Evolutionary conservation across 2,113 vertebrate genomes (phyloP).

Genomic region (Dipodomys ordii): DNA sequence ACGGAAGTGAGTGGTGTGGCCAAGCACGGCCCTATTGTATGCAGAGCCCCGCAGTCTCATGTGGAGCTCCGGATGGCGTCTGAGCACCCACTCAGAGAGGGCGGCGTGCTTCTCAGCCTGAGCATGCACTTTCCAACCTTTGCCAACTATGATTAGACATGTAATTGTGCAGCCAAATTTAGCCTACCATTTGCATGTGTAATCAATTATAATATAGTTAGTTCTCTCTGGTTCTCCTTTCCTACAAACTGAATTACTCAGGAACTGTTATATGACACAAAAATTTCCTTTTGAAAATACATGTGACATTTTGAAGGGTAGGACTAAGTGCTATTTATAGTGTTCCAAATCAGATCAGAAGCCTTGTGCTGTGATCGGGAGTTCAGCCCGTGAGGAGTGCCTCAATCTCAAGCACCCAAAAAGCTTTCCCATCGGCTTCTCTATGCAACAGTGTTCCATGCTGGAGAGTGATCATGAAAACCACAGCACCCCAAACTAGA

Average conservation of each 20-base stretch:
- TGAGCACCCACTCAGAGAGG: neutral
- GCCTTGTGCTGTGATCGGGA: slow-evolving; percentile 50
- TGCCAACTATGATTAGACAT: slow-evolving; percentile 48
- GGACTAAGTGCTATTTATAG: slow-evolving; percentile 65
- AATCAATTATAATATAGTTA: slow-evolving; percentile 68
- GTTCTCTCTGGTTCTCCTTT: slow-evolving; percentile 61
- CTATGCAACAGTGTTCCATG: neutral
- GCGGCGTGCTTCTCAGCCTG: neutral
- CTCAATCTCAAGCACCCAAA: neutral
- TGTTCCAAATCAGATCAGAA: slow-evolving; percentile 24
- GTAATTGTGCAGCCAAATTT: slow-evolving; percentile 63
- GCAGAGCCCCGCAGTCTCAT: neutral
- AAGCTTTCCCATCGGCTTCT: neutral
- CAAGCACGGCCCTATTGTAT: neutral
- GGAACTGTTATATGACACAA: slow-evolving; percentile 52
- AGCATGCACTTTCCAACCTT: neutral
- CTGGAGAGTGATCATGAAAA: neutral
- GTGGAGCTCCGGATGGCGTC: neutral
- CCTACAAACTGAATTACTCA: slow-evolving; percentile 47
- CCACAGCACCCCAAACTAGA: neutral
- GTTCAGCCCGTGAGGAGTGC: too few relatives aligned
- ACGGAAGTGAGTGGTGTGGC: too few relatives aligned
- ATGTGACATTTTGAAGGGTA: slow-evolving; percentile 69
- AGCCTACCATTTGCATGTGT: slow-evolving; percentile 61
- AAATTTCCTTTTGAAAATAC: slow-evolving; percentile 56